Base-by-base conservation (phyloP, 2,797 vertebrate genomes). In the Sebastes iracundus region DNA sequence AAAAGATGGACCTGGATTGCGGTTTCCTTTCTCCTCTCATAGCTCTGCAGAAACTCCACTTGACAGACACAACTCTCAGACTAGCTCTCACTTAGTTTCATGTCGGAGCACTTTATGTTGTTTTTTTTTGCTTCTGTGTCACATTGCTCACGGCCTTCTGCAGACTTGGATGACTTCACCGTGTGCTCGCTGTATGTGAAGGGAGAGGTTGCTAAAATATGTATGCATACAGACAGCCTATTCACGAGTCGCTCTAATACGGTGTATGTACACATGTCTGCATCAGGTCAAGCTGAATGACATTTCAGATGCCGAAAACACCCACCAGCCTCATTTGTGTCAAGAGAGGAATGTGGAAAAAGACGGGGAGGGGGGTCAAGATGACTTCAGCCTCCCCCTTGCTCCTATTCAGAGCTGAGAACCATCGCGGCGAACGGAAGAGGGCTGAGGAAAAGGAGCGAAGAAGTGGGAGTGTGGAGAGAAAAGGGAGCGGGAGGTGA, bases 381-480 rank as follows among this genome's bases (percentile, higher is more conserved):
- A 72, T 80, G 80, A 86, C 77, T 83, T 76, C 67, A 77, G 61
- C 75, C 60, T 63, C 35, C 16, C 7, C 32, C 46, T 4, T 68
- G 9, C 68, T 49, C 64, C 23, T 32, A 6, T 82, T 82, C 75
- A 86, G 67, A 74, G 77, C 60, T 66, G 62, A 83, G 82, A 83
- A 84, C 58, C 53, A 83, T 75, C 4, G 38, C 53, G 18, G 63
- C 25, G 58, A 80, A 84, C 58, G 62, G 83, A 82, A 53, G 49
- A 85, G 75, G 73, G 72, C 77, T 80, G 58, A 68, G 73, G 73
- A 87, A 79, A 87, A 79, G 77, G 77, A 91, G 77, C 53, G 72
- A 85, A 74, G 82, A 84, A 77, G 80, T 77, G 89, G 84, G 90
- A 89, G 85, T 83, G 75, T 73, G 85, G 80, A 89, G 87, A 86